Evolutionary conservation across 2,113 vertebrate species (phyloP).

Genomic region (Cnemophilus loriae): DNA sequence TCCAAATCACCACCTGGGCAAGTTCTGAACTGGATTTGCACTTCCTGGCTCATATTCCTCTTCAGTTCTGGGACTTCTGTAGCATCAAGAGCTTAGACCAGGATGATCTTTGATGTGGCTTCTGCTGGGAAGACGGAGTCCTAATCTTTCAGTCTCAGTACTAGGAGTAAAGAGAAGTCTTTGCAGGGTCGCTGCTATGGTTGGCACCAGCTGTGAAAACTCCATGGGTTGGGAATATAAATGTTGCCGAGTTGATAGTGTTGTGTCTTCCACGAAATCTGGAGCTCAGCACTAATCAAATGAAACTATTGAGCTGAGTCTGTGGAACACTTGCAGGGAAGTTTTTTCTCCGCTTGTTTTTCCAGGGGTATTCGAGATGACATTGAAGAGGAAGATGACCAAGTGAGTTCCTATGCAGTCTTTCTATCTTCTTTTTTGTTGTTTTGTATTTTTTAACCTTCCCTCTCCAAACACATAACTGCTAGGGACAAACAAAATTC

Average conservation of each 20-base stretch:
- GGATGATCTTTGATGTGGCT: constrained; percentile 8
- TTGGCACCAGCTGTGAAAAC: background rate
- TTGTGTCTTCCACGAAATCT: constrained; percentile 59
- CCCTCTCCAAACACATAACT: constrained; percentile 5
- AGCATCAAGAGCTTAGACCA: constrained; percentile 27
- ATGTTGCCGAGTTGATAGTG: constrained; percentile 66
- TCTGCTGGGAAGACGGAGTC: constrained; percentile 33
- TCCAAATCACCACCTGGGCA: constrained; percentile 34
- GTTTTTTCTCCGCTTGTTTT: constrained; percentile 99
- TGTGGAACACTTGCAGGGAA: constrained; percentile 99
- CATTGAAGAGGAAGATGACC: constrained; percentile 99
- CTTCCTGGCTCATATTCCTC: constrained; percentile 56
- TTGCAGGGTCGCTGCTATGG: background rate
- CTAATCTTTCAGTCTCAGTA: constrained; percentile 5
- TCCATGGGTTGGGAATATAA: constrained; percentile 58
- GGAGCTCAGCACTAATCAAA: constrained; percentile 67
- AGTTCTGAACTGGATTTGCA: constrained; percentile 51
- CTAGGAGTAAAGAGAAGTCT: constrained; percentile 44
- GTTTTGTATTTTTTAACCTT: constrained; percentile 57
- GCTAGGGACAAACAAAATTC: constrained; percentile 34
- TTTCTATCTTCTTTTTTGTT: constrained; percentile 78
- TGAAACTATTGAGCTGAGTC: constrained; percentile 79
- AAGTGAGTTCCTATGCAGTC: constrained; percentile 95
- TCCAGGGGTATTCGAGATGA: constrained; percentile 99
- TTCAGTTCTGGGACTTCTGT: constrained; percentile 39